These are phyloP conservation scores for Myoxocephalus aenaeus DNA, from an alignment of 2,797 vertebrate species.

Conservation along the genomic window DNA sequence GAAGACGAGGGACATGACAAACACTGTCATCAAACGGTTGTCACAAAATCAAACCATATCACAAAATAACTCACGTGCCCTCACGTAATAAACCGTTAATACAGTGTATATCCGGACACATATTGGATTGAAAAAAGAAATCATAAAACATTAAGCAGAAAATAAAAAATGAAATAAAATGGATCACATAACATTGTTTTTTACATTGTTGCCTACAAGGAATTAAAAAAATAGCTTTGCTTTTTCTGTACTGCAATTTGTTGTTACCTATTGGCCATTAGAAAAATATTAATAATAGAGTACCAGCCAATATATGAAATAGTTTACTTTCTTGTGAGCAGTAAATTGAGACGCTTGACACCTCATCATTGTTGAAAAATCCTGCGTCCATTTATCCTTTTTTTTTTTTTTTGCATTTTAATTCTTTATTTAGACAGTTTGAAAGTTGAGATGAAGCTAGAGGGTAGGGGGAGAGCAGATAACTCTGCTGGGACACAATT, in stretches of 20 bases:
- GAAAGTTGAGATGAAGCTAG: conserved; percentile 27
- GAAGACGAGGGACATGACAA: conserved; percentile 4
- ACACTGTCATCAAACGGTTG: not conserved
- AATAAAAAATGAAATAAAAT: too few species aligned
- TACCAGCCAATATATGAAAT: not conserved
- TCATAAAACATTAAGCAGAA: not conserved
- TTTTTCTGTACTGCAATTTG: not conserved
- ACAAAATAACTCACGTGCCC: not conserved
- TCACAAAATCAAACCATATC: not conserved
- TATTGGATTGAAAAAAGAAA: not conserved
- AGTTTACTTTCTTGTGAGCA: not conserved
- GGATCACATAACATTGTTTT: not conserved
- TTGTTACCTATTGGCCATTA: not conserved
- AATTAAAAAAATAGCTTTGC: not conserved
- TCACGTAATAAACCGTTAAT: not conserved
- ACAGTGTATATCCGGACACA: not conserved
- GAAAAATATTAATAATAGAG: not conserved
- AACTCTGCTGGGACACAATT: conserved; percentile 48
- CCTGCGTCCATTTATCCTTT: not conserved
- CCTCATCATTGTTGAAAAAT: not conserved
- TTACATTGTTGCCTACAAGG: not conserved
- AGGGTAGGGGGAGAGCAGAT: conserved; percentile 5
- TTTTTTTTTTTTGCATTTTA: conserved; percentile 17
- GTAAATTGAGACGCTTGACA: not conserved
- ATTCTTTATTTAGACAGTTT: conserved; percentile 47